Percentiles rank a stretch among this genome's conserved stretches.
Conservation (phyloP, 2,113 vertebrate genomes). For the Tilapia sparmanii region DNA sequence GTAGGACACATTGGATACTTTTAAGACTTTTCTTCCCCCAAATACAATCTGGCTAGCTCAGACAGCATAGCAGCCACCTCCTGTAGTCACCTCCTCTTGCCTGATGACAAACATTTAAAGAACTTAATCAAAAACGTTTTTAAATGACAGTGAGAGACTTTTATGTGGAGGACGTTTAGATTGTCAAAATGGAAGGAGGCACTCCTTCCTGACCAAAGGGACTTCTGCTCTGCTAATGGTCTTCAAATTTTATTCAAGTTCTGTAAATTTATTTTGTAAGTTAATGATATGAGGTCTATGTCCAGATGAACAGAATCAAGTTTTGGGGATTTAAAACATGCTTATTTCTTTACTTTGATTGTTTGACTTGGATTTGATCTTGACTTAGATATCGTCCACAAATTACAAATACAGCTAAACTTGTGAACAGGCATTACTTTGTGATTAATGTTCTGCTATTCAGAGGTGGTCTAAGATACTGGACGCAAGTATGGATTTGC, state of each 20-base stretch:
- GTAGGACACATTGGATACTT: too few species aligned
- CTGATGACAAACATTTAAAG: accelerated
- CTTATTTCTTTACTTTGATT: background rate
- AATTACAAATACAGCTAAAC: background rate
- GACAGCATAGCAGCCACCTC: too few species aligned
- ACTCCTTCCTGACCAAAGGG: background rate
- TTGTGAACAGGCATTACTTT: background rate
- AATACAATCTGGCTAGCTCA: too few species aligned
- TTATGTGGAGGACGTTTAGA: background rate
- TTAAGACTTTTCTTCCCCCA: too few species aligned
- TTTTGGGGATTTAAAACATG: background rate
- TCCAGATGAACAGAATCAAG: background rate
- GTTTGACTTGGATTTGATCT: background rate
- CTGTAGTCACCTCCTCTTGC: too few species aligned
- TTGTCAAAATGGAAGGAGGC: background rate
- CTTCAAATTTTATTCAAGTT: background rate
- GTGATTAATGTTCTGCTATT: background rate
- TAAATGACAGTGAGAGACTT: background rate
- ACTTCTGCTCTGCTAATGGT: background rate
- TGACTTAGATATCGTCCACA: background rate
- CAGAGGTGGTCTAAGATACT: background rate
- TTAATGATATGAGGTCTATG: background rate
- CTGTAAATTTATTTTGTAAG: background rate
- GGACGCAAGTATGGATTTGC: background rate
- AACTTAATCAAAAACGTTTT: accelerated